Conservation (phyloP, 2,888 invertebrate species). For the Protophormia terraenovae region DNA sequence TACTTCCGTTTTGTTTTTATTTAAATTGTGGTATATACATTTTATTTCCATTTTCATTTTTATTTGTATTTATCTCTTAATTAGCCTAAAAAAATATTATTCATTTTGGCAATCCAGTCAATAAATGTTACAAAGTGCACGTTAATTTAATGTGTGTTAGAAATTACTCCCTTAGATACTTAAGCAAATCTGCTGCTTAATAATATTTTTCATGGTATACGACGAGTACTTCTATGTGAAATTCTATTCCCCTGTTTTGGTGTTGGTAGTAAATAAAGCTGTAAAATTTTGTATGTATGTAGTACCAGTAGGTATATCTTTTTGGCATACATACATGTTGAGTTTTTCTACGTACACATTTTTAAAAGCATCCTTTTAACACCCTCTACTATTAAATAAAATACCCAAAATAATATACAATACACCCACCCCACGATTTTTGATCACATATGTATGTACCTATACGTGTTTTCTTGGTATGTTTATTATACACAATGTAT, state of each 20-base stretch:
- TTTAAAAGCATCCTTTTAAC: neutral
- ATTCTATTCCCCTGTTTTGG: neutral
- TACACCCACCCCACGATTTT: conserved; percentile 17
- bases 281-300: conserved; percentile 7
- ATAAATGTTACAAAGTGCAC: neutral
- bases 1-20: neutral
- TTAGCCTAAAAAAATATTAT: neutral
- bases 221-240: neutral
- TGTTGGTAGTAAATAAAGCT: conserved; percentile 23
- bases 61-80: neutral
- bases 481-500: neutral
- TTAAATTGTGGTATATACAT: neutral
- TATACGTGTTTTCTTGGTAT: neutral
- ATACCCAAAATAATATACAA: conserved; percentile 3
- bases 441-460: neutral
- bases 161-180: neutral
- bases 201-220: neutral
- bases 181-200: neutral
- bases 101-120: neutral
- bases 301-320: neutral
- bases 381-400: conserved; percentile 46
- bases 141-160: neutral
- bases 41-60: neutral
- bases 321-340: neutral
- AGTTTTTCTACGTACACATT: neutral